Percentiles rank a stretch among this genome's conserved stretches.
These are phyloP conservation scores for Lasioglossum villosulum DNA, from an alignment of 2,888 invertebrate genomes.

Conservation along the genomic window DNA sequence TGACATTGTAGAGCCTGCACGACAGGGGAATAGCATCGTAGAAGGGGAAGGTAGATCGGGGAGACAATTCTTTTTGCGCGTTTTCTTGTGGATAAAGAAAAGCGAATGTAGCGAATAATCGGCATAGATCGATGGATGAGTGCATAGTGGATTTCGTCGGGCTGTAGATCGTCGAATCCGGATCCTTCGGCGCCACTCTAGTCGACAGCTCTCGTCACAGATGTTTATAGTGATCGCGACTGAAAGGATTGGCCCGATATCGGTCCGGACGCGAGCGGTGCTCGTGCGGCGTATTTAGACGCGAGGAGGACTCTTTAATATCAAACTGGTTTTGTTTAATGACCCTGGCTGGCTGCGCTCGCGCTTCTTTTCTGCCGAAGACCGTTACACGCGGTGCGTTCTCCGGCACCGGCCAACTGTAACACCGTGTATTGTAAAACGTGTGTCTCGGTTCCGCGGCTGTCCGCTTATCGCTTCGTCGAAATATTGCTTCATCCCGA, in stretches of 20 bases:
- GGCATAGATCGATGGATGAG: not conserved
- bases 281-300: slow-evolving; percentile 42
- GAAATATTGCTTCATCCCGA: slow-evolving; percentile 20
- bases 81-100: not conserved
- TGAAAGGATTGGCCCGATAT: slow-evolving; percentile 17
- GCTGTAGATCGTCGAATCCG: not conserved
- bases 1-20: too few species aligned
- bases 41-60: too few species aligned
- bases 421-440: slow-evolving; percentile 43
- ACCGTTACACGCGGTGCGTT: slow-evolving; percentile 43
- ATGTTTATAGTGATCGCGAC: slow-evolving; percentile 65
- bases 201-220: not conserved
- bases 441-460: not conserved
- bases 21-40: too few species aligned
- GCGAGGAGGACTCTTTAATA: slow-evolving; percentile 38
- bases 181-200: not conserved
- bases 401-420: slow-evolving; percentile 14
- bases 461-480: not conserved
- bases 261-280: slow-evolving; percentile 9
- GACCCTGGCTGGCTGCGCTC: slow-evolving; percentile 23
- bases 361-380: slow-evolving; percentile 38
- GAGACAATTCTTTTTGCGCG: too few species aligned
- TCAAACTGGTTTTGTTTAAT: slow-evolving; percentile 59
- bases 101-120: not conserved
- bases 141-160: not conserved